Evolutionary conservation across 2,797 vertebrate genomes (phyloP), one percentile per base, ranked within the genome.

Genomic region (Petrocephalus schoutedeni): DNA sequence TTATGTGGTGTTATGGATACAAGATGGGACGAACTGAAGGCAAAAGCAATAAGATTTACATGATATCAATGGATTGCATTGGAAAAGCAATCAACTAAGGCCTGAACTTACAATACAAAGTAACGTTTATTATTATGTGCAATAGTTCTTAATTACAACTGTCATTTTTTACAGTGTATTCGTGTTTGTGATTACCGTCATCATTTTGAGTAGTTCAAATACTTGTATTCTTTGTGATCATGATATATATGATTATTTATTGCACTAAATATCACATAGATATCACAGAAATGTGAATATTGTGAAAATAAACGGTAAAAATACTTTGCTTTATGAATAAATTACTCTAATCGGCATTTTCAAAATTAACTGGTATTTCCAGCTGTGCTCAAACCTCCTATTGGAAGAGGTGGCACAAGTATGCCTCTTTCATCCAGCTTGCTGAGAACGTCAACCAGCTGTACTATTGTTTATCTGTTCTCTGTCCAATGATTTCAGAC

Each of bases 401-500:
- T 80, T 8, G 8, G 41, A n/a, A 49, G 41, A 45, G 16, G n/a
- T 49, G 74, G 74, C 74, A 80, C 41, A 80, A 80, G 74, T 0
- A 21, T 49, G 49, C 12, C 36, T 71, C 28, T 83, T 8, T 84
- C 21, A 56, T 5, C 10, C 49, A 86, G n/a, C 85, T 45, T 59
- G 54, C 57, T 59, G 54, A 36, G 16, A 3, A 61, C 36, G 23
- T 92, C 90, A 93, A 91, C 93, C 93, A 94, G 91, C 92, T 86
- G 90, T 89, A 88, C 92, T 89, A 94, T 94, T 94, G 92, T 95
- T 95, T 91, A 91, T 88, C 88, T 90, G 94, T 90, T 90, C 92
- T 93, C 89, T 92, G 92, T 88, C 89, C 93, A 92, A 93, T 93
- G 95, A 93, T 91, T 93, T 92, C 92, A 93, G 94, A 95, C 93